Percentiles rank a stretch among this genome's conserved stretches.
Evolutionary conservation across 1,140 invertebrate species (phyloP).

Genomic region (Varroa destructor): DNA sequence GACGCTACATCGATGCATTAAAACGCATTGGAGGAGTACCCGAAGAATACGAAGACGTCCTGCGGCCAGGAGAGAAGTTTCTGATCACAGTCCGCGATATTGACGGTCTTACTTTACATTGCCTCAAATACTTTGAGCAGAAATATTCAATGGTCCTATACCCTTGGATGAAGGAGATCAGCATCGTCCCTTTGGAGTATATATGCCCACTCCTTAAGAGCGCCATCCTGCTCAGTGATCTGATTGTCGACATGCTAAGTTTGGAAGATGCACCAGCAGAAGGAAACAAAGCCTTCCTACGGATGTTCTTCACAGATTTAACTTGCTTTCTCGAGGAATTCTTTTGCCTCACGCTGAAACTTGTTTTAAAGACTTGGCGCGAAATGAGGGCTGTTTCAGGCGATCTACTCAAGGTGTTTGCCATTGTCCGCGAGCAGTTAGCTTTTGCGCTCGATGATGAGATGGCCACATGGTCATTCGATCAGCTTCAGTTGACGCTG

Average conservation of each 20-base stretch:
- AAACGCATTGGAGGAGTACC: conserved; percentile 11
- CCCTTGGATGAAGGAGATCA: conserved; percentile 25
- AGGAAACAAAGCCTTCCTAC: background rate
- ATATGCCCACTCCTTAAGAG: conserved; percentile 18
- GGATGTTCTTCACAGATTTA: conserved; percentile 24
- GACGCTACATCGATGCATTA: conserved; percentile 17
- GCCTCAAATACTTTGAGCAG: conserved; percentile 1
- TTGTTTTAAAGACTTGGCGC: conserved; percentile 21
- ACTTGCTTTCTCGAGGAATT: conserved; percentile 9
- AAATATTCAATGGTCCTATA: background rate
- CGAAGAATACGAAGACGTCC: conserved; percentile 24
- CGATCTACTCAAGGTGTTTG: conserved; percentile 10
- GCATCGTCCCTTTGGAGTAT: conserved; percentile 17
- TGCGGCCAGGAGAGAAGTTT: conserved; percentile 16
- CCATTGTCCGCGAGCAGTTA: conserved; percentile 21
- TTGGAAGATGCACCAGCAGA: background rate
- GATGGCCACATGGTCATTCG: conserved; percentile 17
- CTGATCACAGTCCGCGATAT: conserved; percentile 11
- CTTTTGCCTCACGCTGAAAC: conserved; percentile 13
- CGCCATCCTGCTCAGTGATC: conserved; percentile 21
- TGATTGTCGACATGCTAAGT: conserved; percentile 6
- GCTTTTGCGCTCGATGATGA: conserved; percentile 1
- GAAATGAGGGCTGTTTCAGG: conserved; percentile 1
- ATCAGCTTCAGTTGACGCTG: conserved; percentile 15
- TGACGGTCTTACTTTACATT: conserved; percentile 19